phyloP scores from a whole-genome alignment of 2,113 vertebrate genomes.

The Odobenus rosmarus region DNA sequence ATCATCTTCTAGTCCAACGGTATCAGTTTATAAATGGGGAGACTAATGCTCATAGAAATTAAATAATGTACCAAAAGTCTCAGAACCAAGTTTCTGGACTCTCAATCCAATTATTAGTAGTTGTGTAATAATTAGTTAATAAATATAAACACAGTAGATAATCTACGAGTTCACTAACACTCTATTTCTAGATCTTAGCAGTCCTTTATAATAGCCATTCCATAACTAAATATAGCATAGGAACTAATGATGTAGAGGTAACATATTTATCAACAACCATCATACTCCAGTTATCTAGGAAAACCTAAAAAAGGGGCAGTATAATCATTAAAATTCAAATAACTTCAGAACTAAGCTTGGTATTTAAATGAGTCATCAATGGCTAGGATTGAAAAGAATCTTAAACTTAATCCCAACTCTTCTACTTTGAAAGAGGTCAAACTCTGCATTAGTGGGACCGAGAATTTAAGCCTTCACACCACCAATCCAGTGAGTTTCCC shows the following conservation, averaged over 20 bases:
- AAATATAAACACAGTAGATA: background rate
- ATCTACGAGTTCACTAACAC: background rate
- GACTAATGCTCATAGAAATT: background rate
- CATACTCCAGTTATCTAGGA: background rate
- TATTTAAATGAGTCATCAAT: background rate
- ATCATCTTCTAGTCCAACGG: background rate
- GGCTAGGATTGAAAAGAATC: background rate
- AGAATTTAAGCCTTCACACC: background rate
- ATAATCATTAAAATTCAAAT: background rate
- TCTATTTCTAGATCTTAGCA: background rate
- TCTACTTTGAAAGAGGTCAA: background rate
- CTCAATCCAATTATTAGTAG: background rate
- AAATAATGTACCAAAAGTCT: background rate
- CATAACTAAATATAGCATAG: background rate
- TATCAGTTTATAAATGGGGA: background rate
- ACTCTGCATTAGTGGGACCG: background rate
- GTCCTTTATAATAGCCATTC: background rate
- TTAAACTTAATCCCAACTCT: background rate
- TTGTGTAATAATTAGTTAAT: background rate
- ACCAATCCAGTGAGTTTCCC: background rate
- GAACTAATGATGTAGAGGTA: background rate
- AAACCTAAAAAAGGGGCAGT: background rate
- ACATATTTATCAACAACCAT: background rate
- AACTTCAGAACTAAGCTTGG: background rate
- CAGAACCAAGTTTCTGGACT: background rate